Base-by-base conservation (phyloP, 2,797 vertebrate species). In the Antrozous pallidus region DNA sequence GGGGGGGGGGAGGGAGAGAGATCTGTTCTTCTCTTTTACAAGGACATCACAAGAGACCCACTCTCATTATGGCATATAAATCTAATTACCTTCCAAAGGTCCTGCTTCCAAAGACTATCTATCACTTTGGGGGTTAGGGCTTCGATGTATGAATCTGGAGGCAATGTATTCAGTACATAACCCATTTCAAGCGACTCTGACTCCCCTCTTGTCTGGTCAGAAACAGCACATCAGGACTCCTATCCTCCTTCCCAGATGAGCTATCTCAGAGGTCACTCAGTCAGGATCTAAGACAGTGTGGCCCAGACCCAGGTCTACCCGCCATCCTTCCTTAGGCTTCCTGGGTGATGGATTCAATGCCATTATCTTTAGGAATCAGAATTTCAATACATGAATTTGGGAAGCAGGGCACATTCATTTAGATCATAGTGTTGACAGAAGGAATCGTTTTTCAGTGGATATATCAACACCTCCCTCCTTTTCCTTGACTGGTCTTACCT, bases 251-350 rank as follows among this genome's bases (percentile, higher is more conserved):
- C 28, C 63, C 49, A 87, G 26, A 4, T 17, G 31, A 65, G 45
- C 4, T 0, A 18, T 5, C 16, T 0, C 31, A 8, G 28, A 89
- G 51, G 40, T 10, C 54, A n/a, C 28, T 9, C 8, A 12, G 8
- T 12, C 17, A 6, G 54, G 14, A 33, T 28, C 74, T 49, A 24
- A 63, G 31, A 45, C 51, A 26, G n/a, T 3, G 14, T 45, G 9
- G 38, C 18, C 8, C 2, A 71, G 69, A 78, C 1, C 36, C 45
- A 74, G 36, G 33, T 5, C 24, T 10, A 67, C 45, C 24, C 12
- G 31, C 26, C 18, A 8, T 26, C 40, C 54, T 26, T 49, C 54
- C 83, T 85, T 24, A 14, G 10, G 8, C 54, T 54, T 73, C 61
- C 47, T 38, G 56, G 69, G 56, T 0, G 2, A 16, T 1, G 26